A percentile compares a stretch with the other conserved stretches of the same genome.
Conservation (phyloP, 2,888 invertebrate species). For the Epinotia brunnichana region DNA sequence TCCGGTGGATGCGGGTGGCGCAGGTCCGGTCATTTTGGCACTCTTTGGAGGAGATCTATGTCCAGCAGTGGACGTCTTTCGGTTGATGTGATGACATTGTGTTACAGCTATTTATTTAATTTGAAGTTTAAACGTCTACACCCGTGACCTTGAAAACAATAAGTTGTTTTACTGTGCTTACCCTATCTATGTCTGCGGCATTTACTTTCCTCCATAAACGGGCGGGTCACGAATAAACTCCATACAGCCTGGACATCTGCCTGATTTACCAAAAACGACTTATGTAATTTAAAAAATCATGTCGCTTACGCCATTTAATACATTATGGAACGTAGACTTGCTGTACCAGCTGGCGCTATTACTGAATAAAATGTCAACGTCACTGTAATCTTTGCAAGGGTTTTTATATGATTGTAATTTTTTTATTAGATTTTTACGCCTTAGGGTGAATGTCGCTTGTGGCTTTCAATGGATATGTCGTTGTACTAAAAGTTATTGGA, state of each 20-base stretch:
- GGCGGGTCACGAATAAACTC: constrained; percentile 18
- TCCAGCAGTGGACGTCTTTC: no score
- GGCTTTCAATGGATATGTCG: constrained; percentile 5
- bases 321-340: no score
- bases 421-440: constrained; percentile 18
- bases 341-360: constrained; percentile 27
- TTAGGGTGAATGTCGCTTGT: constrained; percentile 11
- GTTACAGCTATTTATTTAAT: no score
- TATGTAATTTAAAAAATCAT: neutral
- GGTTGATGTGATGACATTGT: no score
- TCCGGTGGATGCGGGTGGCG: no score
- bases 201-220: constrained; percentile 22
- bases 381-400: constrained; percentile 27
- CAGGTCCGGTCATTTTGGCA: no score
- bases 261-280: neutral
- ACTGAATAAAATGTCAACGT: constrained; percentile 30
- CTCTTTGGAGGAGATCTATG: no score
- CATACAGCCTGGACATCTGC: constrained; percentile 13
- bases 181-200: neutral
- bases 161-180: constrained; percentile 2
- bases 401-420: constrained; percentile 31
- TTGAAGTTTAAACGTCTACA: no score
- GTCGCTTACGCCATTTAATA: neutral
- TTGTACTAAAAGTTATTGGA: neutral
- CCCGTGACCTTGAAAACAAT: neutral